phyloP scores from a whole-genome alignment of 2,113 vertebrate genomes.

The Fregata magnificens region DNA sequence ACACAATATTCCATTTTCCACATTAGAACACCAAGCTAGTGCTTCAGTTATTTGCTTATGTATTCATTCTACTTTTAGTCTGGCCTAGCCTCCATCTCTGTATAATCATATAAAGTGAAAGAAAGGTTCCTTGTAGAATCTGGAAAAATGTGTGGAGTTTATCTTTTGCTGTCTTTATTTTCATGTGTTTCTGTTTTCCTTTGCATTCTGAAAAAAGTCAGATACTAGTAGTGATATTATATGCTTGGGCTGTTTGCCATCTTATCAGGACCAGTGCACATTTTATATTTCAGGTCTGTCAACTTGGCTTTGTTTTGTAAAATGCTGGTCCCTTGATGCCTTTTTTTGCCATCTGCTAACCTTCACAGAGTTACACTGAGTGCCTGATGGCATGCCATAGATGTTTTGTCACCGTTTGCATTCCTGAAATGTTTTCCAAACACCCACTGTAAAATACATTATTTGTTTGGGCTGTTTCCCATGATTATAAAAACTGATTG shows the following conservation, averaged over 20 bases:
- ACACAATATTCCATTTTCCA: not conserved
- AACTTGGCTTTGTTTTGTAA: not conserved
- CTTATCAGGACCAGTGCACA: not conserved
- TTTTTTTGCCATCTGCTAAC: conserved; percentile 23
- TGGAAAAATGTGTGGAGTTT: not conserved
- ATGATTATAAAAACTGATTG: not conserved
- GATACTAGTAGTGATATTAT: not conserved
- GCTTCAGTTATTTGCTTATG: not conserved
- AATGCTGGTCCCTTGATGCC: not conserved
- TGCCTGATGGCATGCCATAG: not conserved
- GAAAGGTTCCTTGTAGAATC: not conserved
- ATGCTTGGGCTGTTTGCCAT: not conserved
- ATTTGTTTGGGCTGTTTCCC: not conserved
- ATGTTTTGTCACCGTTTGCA: not conserved
- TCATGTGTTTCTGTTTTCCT: not conserved
- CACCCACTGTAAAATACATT: not conserved
- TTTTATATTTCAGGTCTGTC: not conserved
- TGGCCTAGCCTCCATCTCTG: not conserved
- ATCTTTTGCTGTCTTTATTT: not conserved
- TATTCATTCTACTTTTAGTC: not conserved
- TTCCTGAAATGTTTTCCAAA: not conserved
- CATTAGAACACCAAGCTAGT: not conserved
- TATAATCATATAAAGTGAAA: not conserved
- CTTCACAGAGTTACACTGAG: not conserved
- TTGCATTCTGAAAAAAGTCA: not conserved